phyloP scores from a whole-genome alignment of 2,888 invertebrate genomes.

The Chelonus formosanus region DNA sequence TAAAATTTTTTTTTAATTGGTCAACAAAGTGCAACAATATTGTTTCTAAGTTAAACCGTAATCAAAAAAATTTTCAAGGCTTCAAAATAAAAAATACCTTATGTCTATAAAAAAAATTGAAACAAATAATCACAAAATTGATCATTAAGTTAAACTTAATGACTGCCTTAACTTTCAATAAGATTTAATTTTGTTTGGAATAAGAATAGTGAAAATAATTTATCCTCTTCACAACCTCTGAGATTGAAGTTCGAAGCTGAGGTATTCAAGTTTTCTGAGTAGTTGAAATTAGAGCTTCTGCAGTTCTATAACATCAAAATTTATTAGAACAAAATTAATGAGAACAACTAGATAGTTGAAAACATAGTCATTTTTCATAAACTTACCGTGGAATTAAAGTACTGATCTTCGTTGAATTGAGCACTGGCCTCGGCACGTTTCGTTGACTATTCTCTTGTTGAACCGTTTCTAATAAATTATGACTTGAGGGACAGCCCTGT shows the following conservation, averaged over 20 bases:
- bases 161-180: neutral
- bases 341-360: no score
- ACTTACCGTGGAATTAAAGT: slow-evolving; percentile 51
- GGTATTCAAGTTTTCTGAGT: slow-evolving; percentile 51
- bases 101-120: no score
- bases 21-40: no score
- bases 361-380: no score
- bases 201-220: slow-evolving; percentile 58
- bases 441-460: slow-evolving; percentile 82
- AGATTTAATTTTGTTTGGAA: slow-evolving; percentile 10
- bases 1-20: no score
- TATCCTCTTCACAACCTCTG: slow-evolving; percentile 57
- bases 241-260: slow-evolving; percentile 42
- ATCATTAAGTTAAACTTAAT: slow-evolving; percentile 1
- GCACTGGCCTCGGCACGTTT: slow-evolving; percentile 79
- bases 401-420: slow-evolving; percentile 55
- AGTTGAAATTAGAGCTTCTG: slow-evolving; percentile 55
- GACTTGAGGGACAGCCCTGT: slow-evolving; percentile 88
- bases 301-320: slow-evolving; percentile 47
- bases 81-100: no score
- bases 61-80: no score
- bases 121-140: no score
- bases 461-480: slow-evolving; percentile 83
- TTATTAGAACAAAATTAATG: slow-evolving; percentile 6
- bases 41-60: no score